These are phyloP conservation scores for Agrotis puta DNA, from an alignment of 2,888 invertebrate genomes.

Conservation along the genomic window DNA sequence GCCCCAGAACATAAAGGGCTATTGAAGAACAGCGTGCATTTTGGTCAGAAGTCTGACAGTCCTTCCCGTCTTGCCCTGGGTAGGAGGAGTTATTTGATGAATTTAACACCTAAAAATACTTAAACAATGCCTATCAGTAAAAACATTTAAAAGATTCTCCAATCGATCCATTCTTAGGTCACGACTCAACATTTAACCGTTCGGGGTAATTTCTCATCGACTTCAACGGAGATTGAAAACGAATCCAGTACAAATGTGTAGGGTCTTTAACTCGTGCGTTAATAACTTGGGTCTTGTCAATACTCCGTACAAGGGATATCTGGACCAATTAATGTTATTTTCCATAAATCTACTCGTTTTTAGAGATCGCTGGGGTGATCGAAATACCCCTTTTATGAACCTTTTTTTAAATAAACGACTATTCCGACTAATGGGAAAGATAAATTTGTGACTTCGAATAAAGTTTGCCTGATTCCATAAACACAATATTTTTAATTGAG, in stretches of 20 bases:
- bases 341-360: constrained; percentile 67
- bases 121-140: too few relatives aligned
- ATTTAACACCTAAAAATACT: too few relatives aligned
- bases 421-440: constrained; percentile 17
- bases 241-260: constrained; percentile 24
- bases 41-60: too few relatives aligned
- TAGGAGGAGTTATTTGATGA: too few relatives aligned
- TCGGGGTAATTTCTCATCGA: constrained; percentile 11
- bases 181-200: constrained; percentile 8
- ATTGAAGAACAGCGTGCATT: too few relatives aligned
- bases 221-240: background rate
- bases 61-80: too few relatives aligned
- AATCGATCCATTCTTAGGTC: background rate
- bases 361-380: constrained; percentile 35
- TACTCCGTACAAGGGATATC: constrained; percentile 59
- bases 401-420: constrained; percentile 35
- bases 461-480: constrained; percentile 8
- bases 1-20: too few relatives aligned
- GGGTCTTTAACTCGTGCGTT: constrained; percentile 17
- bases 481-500: constrained; percentile 9
- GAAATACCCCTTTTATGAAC: constrained; percentile 7
- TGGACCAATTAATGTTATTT: constrained; percentile 72
- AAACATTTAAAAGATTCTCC: too few relatives aligned
- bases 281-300: constrained; percentile 61
- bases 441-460: constrained; percentile 23